Percentiles rank a stretch among this genome's conserved stretches.
Evolutionary conservation across 2,797 vertebrate species (phyloP).

Genomic region (Sebastes iracundus): DNA sequence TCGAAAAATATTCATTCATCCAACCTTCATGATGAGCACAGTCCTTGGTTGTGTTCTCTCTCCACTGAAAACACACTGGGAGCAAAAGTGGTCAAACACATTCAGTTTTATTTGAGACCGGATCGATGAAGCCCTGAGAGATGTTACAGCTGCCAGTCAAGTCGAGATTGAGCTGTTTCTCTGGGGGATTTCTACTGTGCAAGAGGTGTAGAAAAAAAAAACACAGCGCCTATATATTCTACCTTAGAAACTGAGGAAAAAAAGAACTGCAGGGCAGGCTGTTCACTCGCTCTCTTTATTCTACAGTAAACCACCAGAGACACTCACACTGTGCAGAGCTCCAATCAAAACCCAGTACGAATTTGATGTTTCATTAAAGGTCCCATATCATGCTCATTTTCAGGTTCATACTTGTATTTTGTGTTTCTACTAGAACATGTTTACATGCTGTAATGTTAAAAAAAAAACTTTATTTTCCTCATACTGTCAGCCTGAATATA

Average conservation of each 20-base stretch:
- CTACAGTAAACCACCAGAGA: conserved; percentile 33
- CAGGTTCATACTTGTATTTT: too few relatives aligned
- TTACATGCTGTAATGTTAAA: too few relatives aligned
- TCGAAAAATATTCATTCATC: conserved; percentile 34
- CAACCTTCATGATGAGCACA: background rate
- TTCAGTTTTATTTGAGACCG: conserved; percentile 31
- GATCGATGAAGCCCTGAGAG: conserved; percentile 37
- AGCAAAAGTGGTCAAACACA: conserved; percentile 24
- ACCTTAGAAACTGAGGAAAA: conserved; percentile 23
- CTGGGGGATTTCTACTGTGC: conserved; percentile 44
- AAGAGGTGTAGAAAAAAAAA: conserved; percentile 52
- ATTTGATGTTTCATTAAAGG: conserved; percentile 29
- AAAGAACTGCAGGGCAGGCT: conserved; percentile 42
- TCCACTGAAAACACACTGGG: background rate
- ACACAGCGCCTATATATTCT: conserved; percentile 43
- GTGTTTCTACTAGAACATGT: too few relatives aligned
- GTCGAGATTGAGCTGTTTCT: conserved; percentile 32
- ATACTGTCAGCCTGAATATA: too few relatives aligned
- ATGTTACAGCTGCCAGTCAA: conserved; percentile 63
- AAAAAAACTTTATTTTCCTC: too few relatives aligned
- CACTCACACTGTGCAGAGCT: conserved; percentile 16
- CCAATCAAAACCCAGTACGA: conserved; percentile 34
- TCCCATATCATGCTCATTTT: too few relatives aligned
- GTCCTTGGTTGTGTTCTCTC: conserved; percentile 5
- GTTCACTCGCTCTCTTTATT: conserved; percentile 50